Evolutionary conservation across 1,140 invertebrate genomes (phyloP), one percentile per base, ranked within the genome.

Genomic region (Cryptotermes secundus): DNA sequence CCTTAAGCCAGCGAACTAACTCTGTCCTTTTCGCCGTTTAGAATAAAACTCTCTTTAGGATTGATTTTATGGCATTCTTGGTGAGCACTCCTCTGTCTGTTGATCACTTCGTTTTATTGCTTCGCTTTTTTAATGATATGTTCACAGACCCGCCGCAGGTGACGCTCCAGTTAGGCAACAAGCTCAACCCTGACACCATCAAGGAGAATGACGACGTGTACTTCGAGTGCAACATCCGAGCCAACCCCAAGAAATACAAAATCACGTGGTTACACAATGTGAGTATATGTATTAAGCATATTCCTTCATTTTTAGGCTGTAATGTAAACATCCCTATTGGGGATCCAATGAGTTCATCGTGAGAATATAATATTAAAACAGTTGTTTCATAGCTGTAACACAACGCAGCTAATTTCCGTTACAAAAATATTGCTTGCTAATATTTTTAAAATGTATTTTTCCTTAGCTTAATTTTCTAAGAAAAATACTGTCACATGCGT

Each of bases 121-220:
- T 16, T 72, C 14, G 59, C 12, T 14, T 72, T 72, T 26, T 72
- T 31, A n/a, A 53, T 49, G 42, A 26, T 80, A 72, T 80, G 36
- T n/a, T 88, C 86, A 24, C 87, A 92, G 91, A 91, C 88, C 86
- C 89, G 31, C 91, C 91, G 14, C 83, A 87, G 80, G 87, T 90
- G n/a, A 87, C 87, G 24, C 87, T 92, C 12, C 87, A 87, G 35
- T 87, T 92, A 12, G 91, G 91, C 38, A 88, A 88, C 38, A 89
- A 89, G 42, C 88, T 91, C 38, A 87, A 88, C 80, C 87, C 90
- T n/a, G 88, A 90, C 79, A 88, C 88, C 83, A 91, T 92, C 53
- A 90, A 89, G 86, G 91, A 92, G 86, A 90, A 90, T 34, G 91
- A 91, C 84, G 91, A 92, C 85, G 91, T 92, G 31, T 92, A 91